Evolutionary conservation across 2,797 vertebrate species (phyloP).

Genomic region (Dromococcyx pavoninus): DNA sequence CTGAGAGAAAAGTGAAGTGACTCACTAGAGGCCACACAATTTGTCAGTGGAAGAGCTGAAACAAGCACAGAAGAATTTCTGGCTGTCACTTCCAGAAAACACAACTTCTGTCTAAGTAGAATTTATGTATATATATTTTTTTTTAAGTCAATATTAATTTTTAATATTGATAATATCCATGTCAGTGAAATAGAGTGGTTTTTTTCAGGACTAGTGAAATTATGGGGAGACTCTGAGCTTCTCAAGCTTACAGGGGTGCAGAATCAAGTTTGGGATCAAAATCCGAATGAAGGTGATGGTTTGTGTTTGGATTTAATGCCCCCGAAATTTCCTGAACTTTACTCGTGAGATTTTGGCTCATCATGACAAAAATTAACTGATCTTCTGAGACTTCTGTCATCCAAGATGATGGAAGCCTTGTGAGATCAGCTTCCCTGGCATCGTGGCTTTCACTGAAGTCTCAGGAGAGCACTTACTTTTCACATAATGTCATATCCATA

Average conservation of each 20-base stretch:
- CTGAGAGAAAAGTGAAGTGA: constrained; percentile 29
- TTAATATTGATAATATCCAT: neutral
- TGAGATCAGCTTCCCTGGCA: constrained; percentile 66
- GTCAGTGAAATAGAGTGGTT: neutral
- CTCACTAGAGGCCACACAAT: constrained; percentile 1
- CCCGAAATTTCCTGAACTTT: constrained; percentile 42
- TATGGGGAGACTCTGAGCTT: neutral
- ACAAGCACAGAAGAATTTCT: constrained; percentile 35
- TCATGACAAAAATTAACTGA: constrained; percentile 55
- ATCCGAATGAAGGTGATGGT: neutral
- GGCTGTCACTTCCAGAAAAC: neutral
- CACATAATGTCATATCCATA: constrained; percentile 46
- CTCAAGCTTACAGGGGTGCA: neutral
- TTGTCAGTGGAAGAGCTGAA: constrained; percentile 55
- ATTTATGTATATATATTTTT: neutral
- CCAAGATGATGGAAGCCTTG: constrained; percentile 61
- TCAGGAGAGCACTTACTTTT: constrained; percentile 56
- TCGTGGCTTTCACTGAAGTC: constrained; percentile 34
- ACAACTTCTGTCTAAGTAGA: neutral
- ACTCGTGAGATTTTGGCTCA: constrained; percentile 42
- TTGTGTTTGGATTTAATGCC: constrained; percentile 29
- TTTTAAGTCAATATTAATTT: neutral
- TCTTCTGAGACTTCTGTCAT: constrained; percentile 65
- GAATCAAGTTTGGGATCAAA: neutral
- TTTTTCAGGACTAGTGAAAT: neutral